Evolutionary conservation across 2,797 vertebrate genomes (phyloP).

Genomic region (Nannoperca obscura): DNA sequence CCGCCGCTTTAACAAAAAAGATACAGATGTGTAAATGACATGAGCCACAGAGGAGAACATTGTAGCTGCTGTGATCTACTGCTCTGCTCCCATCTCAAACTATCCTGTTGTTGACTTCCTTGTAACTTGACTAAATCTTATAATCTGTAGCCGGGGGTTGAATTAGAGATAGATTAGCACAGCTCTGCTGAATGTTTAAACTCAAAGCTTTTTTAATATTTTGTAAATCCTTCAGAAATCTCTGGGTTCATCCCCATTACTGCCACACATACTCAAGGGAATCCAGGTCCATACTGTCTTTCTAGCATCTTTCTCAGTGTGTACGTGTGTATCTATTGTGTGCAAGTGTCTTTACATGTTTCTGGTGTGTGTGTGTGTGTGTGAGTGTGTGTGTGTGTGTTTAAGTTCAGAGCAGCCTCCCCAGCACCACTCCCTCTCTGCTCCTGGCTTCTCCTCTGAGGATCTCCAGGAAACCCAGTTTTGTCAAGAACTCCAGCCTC

Average conservation of each 20-base stretch:
- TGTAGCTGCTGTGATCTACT: slow-evolving; percentile 10
- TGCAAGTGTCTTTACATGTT: slow-evolving; percentile 19
- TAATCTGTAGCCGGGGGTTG: slow-evolving; percentile 24
- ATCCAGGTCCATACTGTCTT: slow-evolving; percentile 7
- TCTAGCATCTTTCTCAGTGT: slow-evolving; percentile 16
- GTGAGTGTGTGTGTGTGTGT: slow-evolving; percentile 38
- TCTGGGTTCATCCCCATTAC: slow-evolving; percentile 45
- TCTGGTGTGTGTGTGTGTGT: slow-evolving; percentile 1
- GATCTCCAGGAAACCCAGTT: slow-evolving; percentile 89
- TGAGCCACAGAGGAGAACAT: background rate
- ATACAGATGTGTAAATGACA: background rate
- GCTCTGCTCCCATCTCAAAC: slow-evolving; percentile 34
- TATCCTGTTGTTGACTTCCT: slow-evolving; percentile 15
- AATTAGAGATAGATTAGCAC: slow-evolving; percentile 35
- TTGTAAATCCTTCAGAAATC: slow-evolving; percentile 50
- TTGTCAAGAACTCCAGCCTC: slow-evolving; percentile 89
- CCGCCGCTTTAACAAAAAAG: background rate
- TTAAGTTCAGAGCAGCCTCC: slow-evolving; percentile 84
- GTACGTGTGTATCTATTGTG: slow-evolving; percentile 27
- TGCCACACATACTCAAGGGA: slow-evolving; percentile 50
- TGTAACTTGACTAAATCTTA: slow-evolving; percentile 21
- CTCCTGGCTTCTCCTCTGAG: slow-evolving; percentile 84
- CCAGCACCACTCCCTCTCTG: slow-evolving; percentile 84
- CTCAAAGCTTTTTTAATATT: slow-evolving; percentile 43
- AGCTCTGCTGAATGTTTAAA: slow-evolving; percentile 38